These are phyloP conservation scores for Caerostris darwini DNA, from an alignment of 1,140 invertebrate genomes.

Conservation along the genomic window DNA sequence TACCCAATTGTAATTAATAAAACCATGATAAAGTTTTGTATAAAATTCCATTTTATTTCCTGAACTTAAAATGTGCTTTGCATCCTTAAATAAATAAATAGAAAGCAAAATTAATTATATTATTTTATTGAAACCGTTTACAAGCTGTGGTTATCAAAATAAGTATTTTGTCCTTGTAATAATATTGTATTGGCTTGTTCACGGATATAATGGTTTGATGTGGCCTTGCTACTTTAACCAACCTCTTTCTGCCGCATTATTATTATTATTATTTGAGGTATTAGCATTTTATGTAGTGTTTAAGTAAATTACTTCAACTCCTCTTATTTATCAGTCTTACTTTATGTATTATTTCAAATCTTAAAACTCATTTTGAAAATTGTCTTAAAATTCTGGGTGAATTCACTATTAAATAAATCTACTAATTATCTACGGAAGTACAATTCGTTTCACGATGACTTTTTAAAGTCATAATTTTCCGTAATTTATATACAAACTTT, in stretches of 20 bases:
- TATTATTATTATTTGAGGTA: neutral
- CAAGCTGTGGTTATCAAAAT: neutral
- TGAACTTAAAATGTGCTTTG: neutral
- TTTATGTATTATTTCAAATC: neutral
- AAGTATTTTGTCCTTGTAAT: neutral
- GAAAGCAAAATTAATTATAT: neutral
- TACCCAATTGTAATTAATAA: no score
- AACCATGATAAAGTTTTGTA: neutral
- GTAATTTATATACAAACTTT: no score
- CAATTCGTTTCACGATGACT: no score
- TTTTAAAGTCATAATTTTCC: no score
- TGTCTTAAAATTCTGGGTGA: neutral
- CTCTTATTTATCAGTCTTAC: neutral
- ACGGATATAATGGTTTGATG: neutral
- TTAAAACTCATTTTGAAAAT: no score
- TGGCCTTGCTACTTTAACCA: neutral
- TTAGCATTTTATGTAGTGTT: neutral
- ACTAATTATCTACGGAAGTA: no score
- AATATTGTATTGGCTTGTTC: neutral
- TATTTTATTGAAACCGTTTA: neutral
- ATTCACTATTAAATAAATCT: neutral
- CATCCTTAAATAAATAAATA: neutral
- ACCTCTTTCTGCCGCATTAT: neutral
- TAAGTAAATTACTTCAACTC: neutral
- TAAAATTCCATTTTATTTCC: neutral